These are phyloP conservation scores for Astropecten irregularis DNA, from an alignment of 53 echinoderm and acorn worm species.

Conservation along the genomic window DNA sequence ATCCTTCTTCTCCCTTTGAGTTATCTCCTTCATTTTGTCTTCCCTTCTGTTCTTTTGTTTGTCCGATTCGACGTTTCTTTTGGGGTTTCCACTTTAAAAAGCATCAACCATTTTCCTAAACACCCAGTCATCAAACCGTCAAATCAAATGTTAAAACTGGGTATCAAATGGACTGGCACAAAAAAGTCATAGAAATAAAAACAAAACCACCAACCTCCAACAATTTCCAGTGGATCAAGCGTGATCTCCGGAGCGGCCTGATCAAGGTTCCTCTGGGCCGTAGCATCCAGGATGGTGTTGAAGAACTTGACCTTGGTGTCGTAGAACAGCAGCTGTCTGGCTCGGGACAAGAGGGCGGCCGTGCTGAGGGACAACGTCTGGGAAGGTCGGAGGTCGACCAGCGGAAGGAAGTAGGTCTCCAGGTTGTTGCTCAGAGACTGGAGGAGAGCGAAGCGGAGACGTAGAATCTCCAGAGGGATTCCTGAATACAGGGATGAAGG, in stretches of 20 bases:
- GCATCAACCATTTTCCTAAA: too few species aligned
- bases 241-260: slow-evolving; percentile 86
- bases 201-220: slow-evolving; percentile 72
- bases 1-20: too few species aligned
- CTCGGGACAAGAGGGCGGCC: slow-evolving; percentile 74
- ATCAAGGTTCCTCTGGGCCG: slow-evolving; percentile 82
- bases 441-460: slow-evolving; percentile 80
- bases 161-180: too few species aligned
- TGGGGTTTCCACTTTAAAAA: too few species aligned
- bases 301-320: slow-evolving; percentile 86
- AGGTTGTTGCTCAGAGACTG: slow-evolving; percentile 83
- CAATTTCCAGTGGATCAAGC: slow-evolving; percentile 78
- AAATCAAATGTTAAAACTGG: too few species aligned
- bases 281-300: slow-evolving; percentile 77
- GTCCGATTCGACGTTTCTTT: too few species aligned
- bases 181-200: too few species aligned
- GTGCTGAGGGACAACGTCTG: slow-evolving; percentile 74
- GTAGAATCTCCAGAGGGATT: slow-evolving; percentile 62
- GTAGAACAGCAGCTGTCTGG: slow-evolving; percentile 74
- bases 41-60: too few species aligned
- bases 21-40: too few species aligned
- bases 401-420: slow-evolving; percentile 75
- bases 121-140: too few species aligned
- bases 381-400: slow-evolving; percentile 85
- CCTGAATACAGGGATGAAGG: slow-evolving; percentile 35